phyloP scores from a whole-genome alignment of 2,888 invertebrate species.

The Spodoptera littoralis region DNA sequence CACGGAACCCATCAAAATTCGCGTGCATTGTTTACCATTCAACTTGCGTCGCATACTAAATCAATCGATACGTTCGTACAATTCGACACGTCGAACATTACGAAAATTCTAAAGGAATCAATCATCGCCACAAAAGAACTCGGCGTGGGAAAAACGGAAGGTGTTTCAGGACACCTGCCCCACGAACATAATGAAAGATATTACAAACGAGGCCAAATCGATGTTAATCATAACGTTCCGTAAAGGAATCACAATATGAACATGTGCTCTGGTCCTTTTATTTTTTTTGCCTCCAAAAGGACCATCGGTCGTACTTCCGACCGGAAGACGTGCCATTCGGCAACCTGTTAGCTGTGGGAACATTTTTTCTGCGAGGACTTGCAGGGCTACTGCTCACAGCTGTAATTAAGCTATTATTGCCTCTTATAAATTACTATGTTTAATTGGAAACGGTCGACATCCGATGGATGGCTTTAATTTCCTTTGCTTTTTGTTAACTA shows the following conservation, averaged over 20 bases:
- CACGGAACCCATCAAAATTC: constrained; percentile 51
- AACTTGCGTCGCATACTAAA: constrained; percentile 44
- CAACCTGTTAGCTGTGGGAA: constrained; percentile 87
- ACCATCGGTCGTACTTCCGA: constrained; percentile 86
- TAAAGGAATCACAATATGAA: constrained; percentile 70
- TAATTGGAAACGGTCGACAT: constrained; percentile 58
- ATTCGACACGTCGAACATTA: constrained; percentile 49
- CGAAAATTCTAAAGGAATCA: constrained; percentile 65
- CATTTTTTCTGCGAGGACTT: constrained; percentile 74
- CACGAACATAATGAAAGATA: constrained; percentile 63
- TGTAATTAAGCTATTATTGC: constrained; percentile 64
- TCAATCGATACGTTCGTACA: constrained; percentile 61
- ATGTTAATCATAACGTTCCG: constrained; percentile 75
- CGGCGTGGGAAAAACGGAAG: constrained; percentile 80
- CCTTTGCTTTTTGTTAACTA: constrained; percentile 50
- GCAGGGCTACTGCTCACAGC: constrained; percentile 70
- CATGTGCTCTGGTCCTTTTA: constrained; percentile 79
- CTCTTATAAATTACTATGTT: constrained; percentile 57
- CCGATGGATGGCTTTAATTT: constrained; percentile 53
- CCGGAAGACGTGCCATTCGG: constrained; percentile 84
- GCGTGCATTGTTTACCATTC: constrained; percentile 52
- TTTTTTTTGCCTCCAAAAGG: constrained; percentile 72
- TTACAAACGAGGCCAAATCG: constrained; percentile 73
- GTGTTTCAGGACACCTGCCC: constrained; percentile 79
- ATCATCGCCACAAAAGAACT: constrained; percentile 64